Percentiles rank a stretch among this genome's conserved stretches.
Conservation (phyloP, 2,888 invertebrate genomes). For the Lithophane socia region DNA sequence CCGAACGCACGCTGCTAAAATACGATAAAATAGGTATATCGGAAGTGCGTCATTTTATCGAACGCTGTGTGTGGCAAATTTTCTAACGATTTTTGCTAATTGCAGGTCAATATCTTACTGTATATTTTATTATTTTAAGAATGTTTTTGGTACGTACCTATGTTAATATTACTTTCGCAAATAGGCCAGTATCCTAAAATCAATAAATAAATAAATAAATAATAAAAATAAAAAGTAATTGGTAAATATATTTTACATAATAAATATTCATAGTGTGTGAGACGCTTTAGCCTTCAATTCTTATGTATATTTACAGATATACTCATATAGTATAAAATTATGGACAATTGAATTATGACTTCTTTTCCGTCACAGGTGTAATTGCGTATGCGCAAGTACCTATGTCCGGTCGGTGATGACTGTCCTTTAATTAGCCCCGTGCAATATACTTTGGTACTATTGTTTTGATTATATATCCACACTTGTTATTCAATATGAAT, state of each 20-base stretch:
- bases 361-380: conserved; percentile 65
- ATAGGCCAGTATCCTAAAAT: neutral
- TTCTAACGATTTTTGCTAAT: no score
- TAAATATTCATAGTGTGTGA: conserved; percentile 1
- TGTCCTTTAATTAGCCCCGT: conserved; percentile 48
- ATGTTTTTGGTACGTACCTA: neutral
- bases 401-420: conserved; percentile 49
- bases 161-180: neutral
- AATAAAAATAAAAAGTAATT: no score
- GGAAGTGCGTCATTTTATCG: neutral
- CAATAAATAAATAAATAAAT: no score
- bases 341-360: conserved; percentile 70
- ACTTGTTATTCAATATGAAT: conserved; percentile 48
- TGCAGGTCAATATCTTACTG: no score
- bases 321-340: conserved; percentile 56
- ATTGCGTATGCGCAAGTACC: conserved; percentile 55
- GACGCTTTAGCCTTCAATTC: conserved; percentile 45
- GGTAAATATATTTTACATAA: neutral
- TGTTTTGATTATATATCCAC: conserved; percentile 42
- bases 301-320: conserved; percentile 28
- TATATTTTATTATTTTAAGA: neutral
- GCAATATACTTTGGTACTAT: conserved; percentile 35
- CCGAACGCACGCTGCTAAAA: neutral
- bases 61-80: neutral
- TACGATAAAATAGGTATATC: neutral